Base-by-base conservation (phyloP, 2,797 vertebrate species). In the Yasuhikotakia modesta region DNA sequence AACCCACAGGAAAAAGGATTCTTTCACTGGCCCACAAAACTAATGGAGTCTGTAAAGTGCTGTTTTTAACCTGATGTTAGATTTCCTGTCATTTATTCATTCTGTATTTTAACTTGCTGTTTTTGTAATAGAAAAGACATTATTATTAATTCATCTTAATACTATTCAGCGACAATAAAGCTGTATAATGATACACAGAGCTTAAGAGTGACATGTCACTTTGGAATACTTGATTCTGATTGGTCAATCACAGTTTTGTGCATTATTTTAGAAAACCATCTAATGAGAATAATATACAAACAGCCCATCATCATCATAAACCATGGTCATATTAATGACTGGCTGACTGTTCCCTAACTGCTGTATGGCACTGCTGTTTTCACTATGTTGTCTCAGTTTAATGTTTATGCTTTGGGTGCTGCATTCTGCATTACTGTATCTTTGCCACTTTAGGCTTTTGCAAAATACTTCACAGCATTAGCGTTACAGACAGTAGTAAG, bases 1-100 rank as follows among this genome's bases (percentile, higher is more conserved):
- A 87, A 85, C 89, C 85, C 78, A 48, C 53, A 68, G 88, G 90
- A 86, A 88, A 91, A 88, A 86, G 79, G 87, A 87, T 79, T 79
- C 81, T 81, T 87, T 89, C 81, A 86, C 84, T 89, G 87, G 86
- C 82, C 86, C 87, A 78, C 87, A 89, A 90, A 88, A 88, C 90
- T 88, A 83, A 91, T 85, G 82, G 84, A 86, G 78, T 77, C 76
- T 17, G 78, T 75, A 82, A 72, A 85, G 88, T 85, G 76, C 78
- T 78, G 78, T 73, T 86, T 68, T 65, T 82, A 63, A 88, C 79
- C 87, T 83, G 16, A 71, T 35, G 81, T 79, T 79, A 85, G 76
- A 84, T 86, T 79, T 81, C 77, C 69, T 69, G 61, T 91, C 82
- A 90, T 91, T 90, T 88, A 89, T 87, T 89, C 82, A 88, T 83